Evolutionary conservation across 2,113 vertebrate genomes (phyloP), one percentile per base, ranked within the genome.

Genomic region (Mesembrinibis cayennensis): DNA sequence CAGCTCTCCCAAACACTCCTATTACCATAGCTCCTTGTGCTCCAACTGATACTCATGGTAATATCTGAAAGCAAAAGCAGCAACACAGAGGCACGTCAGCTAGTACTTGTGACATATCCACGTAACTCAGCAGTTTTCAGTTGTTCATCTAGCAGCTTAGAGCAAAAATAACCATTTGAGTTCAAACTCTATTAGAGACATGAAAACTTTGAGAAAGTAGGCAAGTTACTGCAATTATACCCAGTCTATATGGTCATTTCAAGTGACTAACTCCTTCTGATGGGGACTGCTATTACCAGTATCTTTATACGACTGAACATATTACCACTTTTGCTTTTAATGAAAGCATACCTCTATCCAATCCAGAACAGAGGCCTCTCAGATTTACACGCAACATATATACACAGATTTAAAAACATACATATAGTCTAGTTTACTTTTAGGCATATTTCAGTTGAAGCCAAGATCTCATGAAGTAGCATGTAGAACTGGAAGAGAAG

Each of bases 51-150:
- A 94, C 80, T 92, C 89, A 95, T 65, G 87, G 89, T 80, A 95
- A 92, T 29, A 89, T 94, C 89, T 94, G 93, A 97, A 96, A 96
- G 93, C 86, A 96, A 97, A 96, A 93, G 96, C 89, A 97, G 95
- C 56, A 97, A 93, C 82, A 96, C 93, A 95, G 93, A 95, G 76
- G 79, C 79, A 92, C 0, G 56, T 95, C 96, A 96, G 93, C 89
- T 86, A 95, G 61, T 90, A 97, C 74, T 79, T 85, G 79, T 88
- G 61, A 92, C 66, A 95, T 19, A 88, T 7, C 47, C 69, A 78
- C 29, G 63, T 1, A 85, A 29, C 56, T 90, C 93, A 92, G 47
- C 44, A 95, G 82, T 76, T 88, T 90, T 94, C 52, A 76, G 76
- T 67, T 62, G 23, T 79, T 76, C 44, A 29, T 49, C 72, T 73